A percentile compares a stretch with the other conserved stretches of the same genome.
phyloP scores from a whole-genome alignment of 2,113 vertebrate species.

The Caranx ignobilis region DNA sequence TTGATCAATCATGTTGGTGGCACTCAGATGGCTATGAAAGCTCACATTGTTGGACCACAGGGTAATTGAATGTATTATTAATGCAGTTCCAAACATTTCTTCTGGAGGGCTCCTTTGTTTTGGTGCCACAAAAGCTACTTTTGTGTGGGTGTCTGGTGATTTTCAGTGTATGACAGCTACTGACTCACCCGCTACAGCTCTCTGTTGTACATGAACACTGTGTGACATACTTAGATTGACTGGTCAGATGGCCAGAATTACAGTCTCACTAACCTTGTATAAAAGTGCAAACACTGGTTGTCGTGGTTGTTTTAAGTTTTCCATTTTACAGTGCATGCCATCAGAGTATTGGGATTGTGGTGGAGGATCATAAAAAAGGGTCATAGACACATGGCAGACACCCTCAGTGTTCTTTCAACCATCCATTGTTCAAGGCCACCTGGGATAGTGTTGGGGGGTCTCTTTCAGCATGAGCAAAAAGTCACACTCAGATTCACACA shows the following conservation, averaged over 20 bases:
- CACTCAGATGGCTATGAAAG: conserved; percentile 22
- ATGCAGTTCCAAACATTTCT: conserved; percentile 16
- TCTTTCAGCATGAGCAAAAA: background rate
- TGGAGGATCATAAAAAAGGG: background rate
- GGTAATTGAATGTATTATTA: conserved; percentile 29
- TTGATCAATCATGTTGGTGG: conserved; percentile 2
- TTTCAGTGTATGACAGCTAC: conserved; percentile 43
- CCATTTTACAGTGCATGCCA: background rate
- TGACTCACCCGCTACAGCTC: conserved; percentile 34
- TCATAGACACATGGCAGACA: background rate
- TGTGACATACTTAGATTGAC: conserved; percentile 41
- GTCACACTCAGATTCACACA: background rate
- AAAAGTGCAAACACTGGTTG: conserved; percentile 1
- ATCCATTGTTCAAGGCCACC: background rate
- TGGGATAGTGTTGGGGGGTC: background rate
- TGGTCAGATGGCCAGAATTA: background rate
- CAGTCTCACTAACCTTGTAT: background rate
- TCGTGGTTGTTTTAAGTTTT: background rate
- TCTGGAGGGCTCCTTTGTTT: conserved; percentile 57
- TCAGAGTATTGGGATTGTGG: background rate
- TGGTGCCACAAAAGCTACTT: conserved; percentile 55
- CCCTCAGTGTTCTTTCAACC: background rate
- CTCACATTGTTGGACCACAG: conserved; percentile 14
- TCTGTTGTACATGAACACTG: conserved; percentile 22
- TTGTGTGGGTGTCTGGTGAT: conserved; percentile 58